Conservation (phyloP, 2,888 invertebrate genomes). For the Platerodrilus igneus region DNA sequence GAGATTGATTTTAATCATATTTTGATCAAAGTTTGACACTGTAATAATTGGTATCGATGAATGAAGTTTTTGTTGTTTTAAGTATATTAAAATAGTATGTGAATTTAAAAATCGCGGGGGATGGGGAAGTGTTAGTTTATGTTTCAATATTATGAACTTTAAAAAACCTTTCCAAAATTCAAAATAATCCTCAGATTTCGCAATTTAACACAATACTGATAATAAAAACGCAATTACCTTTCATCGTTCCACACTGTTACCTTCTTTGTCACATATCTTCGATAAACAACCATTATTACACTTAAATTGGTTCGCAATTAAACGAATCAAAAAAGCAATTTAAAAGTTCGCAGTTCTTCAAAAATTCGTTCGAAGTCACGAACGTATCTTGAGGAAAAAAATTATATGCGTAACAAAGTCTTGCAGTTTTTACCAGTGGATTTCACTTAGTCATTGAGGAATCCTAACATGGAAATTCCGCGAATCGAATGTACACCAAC, state of each 20-base stretch:
- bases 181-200: too few species aligned
- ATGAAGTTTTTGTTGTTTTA: too few species aligned
- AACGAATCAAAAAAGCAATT: conserved; percentile 8
- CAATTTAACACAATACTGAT: too few species aligned
- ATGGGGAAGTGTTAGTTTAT: too few species aligned
- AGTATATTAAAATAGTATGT: too few species aligned
- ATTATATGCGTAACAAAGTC: conserved; percentile 11
- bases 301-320: conserved; percentile 34
- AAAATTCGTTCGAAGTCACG: conserved; percentile 6
- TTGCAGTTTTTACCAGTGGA: conserved; percentile 18
- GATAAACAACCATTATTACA: conserved; percentile 47
- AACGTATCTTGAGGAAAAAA: conserved; percentile 15
- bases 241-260: conserved; percentile 41
- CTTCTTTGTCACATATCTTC: conserved; percentile 37
- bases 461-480: conserved; percentile 40
- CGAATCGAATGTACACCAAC: conserved; percentile 24
- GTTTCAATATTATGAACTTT: too few species aligned
- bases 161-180: too few species aligned
- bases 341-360: conserved; percentile 3
- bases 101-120: too few species aligned
- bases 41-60: too few species aligned
- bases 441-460: conserved; percentile 41
- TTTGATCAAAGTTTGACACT: too few species aligned
- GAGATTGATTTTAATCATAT: too few species aligned
- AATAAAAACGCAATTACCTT: conserved; percentile 38